Evolutionary conservation across 2,888 invertebrate species (phyloP), one percentile per base, ranked within the genome.

Genomic region (Pyrrhosoma nymphula): DNA sequence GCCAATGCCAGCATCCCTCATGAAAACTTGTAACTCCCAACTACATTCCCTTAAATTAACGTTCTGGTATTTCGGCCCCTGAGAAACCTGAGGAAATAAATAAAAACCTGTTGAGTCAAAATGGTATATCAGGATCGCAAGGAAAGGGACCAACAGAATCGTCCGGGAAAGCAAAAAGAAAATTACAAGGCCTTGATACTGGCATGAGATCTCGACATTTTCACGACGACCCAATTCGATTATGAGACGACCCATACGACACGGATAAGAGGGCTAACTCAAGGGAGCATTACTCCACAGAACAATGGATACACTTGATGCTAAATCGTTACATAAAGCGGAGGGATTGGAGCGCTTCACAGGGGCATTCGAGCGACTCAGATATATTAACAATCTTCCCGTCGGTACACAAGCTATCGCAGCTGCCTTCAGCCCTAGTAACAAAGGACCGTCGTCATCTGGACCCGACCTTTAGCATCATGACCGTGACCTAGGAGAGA

Each of bases 401-500:
- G 30, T 35, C 82, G 35, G 3, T 10, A 35, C 82, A 18, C 16
- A 35, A 35, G 30, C 82, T 35, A n/a, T 26, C 89, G 6, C n/a
- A 56, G 26, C 56, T 89, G 26, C 26, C n/a, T 47, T 35, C 47
- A 35, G 63, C 91, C 47, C 69, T 35, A n/a, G 93, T 60, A 69
- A 93, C 93, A 93, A 93, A 69, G n/a, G 55, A 20, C 93, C 39
- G 63, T 18, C 93, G 47, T 30, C 30, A 47, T 23, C 18, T 35
- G 35, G 63, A 93, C 47, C 69, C 39, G 93, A 69, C 93, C 93
- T 93, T 39, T 63, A 39, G 39, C 63, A 91, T 69, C 23, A 8
- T 93, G 93, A 69, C 93, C 93, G 69, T 93, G 93, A 93, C 93
- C 93, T 93, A 75, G 93, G 75, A 23, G 93, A 93, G 63, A 93